Percentiles rank a stretch among this genome's conserved stretches.
These are phyloP conservation scores for Thermophis baileyi DNA, from an alignment of 2,113 vertebrate species.

Conservation along the genomic window DNA sequence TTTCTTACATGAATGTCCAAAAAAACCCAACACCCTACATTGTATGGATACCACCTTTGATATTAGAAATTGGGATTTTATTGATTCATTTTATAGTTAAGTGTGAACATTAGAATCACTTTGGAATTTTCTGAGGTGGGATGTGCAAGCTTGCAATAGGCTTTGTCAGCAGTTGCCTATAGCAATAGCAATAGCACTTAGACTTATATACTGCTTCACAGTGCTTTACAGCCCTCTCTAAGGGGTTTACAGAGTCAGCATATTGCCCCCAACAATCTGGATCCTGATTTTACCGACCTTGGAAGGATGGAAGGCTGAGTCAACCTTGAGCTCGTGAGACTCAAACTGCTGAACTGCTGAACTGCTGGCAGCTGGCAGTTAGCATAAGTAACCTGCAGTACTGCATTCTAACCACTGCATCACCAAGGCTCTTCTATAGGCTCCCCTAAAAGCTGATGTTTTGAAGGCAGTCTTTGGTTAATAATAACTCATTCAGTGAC, in stretches of 20 bases:
- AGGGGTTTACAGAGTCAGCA: too few relatives aligned
- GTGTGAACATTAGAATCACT: not conserved
- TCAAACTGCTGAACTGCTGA: rapidly evolving
- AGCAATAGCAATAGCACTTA: too few relatives aligned
- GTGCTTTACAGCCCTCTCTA: too few relatives aligned
- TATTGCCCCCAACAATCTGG: too few relatives aligned
- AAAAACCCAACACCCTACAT: not conserved
- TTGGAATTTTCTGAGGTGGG: not conserved
- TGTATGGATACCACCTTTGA: not conserved
- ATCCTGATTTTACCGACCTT: too few relatives aligned
- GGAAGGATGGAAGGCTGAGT: too few relatives aligned
- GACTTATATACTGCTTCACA: too few relatives aligned
- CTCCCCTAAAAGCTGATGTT: not conserved
- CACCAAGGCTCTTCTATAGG: not conserved
- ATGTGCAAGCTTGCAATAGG: not conserved
- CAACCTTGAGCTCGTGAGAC: too few relatives aligned
- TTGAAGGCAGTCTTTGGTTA: not conserved
- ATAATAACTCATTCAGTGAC: not conserved
- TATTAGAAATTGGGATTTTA: not conserved
- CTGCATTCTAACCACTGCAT: too few relatives aligned
- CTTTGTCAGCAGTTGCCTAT: not conserved
- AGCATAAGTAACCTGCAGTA: too few relatives aligned
- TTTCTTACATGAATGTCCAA: not conserved
- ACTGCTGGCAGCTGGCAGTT: too few relatives aligned
- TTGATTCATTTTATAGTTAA: not conserved